Evolutionary conservation across 2,113 vertebrate genomes (phyloP).

Genomic region (Chauna torquata): DNA sequence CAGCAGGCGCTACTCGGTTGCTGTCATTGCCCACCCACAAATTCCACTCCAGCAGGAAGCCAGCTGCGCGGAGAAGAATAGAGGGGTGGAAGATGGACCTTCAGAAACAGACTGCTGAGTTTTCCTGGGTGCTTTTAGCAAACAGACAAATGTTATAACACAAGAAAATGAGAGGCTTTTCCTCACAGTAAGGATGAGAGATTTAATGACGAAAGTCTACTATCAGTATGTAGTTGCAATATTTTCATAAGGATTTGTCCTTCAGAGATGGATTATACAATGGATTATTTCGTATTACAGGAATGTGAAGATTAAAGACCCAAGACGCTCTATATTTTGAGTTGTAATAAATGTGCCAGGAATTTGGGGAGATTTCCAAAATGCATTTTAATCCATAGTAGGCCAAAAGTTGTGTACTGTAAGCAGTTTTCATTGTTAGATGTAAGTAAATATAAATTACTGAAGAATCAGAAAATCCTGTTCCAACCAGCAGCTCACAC

Average conservation of each 20-base stretch:
- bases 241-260: conserved; percentile 28
- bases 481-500: background rate
- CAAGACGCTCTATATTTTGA: background rate
- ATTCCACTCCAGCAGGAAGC: background rate
- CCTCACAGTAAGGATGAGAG: background rate
- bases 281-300: conserved; percentile 34
- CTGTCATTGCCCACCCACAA: background rate
- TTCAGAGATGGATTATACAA: conserved; percentile 28
- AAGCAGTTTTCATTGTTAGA: conserved; percentile 48
- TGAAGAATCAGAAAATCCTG: conserved; percentile 40
- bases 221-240: background rate
- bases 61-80: background rate
- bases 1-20: background rate
- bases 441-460: conserved; percentile 54
- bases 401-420: conserved; percentile 11
- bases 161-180: conserved; percentile 2
- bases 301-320: conserved; percentile 47
- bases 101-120: background rate
- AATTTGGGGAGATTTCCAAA: conserved; percentile 56
- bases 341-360: background rate
- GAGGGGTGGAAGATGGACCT: background rate
- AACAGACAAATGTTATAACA: background rate
- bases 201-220: background rate
- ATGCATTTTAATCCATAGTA: conserved; percentile 49
- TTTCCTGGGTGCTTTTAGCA: background rate